These are phyloP conservation scores for Leptonema lineaticorne DNA, from an alignment of 1,140 invertebrate genomes.

Conservation along the genomic window DNA sequence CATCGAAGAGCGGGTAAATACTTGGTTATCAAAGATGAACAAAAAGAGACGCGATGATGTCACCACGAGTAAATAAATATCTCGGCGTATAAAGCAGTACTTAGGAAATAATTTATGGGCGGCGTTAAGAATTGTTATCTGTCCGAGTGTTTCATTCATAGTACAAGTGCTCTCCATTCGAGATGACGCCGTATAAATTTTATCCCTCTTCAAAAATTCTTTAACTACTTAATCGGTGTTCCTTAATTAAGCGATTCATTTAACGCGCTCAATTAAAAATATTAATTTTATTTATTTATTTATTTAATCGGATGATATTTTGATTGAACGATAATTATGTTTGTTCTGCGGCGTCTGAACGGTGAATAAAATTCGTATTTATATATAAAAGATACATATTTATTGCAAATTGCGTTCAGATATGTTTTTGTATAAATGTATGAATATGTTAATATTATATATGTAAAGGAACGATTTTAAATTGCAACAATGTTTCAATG, in stretches of 20 bases:
- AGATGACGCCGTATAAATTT: conserved; percentile 4
- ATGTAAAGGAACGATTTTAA: neutral
- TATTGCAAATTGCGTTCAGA: too few relatives aligned
- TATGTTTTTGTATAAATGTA: too few relatives aligned
- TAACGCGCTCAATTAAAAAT: too few relatives aligned
- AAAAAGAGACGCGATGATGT: conserved; percentile 31
- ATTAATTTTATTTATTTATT: too few relatives aligned
- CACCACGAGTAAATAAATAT: conserved; percentile 21
- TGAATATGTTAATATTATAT: too few relatives aligned
- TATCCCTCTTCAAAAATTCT: neutral
- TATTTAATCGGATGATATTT: too few relatives aligned
- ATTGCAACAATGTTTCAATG: neutral
- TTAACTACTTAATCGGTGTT: neutral
- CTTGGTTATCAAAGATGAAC: neutral
- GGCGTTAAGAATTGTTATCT: conserved; percentile 34
- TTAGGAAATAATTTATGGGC: conserved; percentile 37
- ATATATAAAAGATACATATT: too few relatives aligned
- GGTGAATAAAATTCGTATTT: too few relatives aligned
- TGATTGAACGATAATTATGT: too few relatives aligned
- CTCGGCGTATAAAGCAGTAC: neutral
- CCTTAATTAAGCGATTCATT: too few relatives aligned
- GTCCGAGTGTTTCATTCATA: conserved; percentile 20
- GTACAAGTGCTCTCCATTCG: conserved; percentile 25
- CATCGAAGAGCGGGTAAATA: neutral
- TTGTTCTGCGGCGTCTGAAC: too few relatives aligned